These are phyloP conservation scores for Syngnathus floridae DNA, from an alignment of 2,113 vertebrate genomes.

Conservation along the genomic window DNA sequence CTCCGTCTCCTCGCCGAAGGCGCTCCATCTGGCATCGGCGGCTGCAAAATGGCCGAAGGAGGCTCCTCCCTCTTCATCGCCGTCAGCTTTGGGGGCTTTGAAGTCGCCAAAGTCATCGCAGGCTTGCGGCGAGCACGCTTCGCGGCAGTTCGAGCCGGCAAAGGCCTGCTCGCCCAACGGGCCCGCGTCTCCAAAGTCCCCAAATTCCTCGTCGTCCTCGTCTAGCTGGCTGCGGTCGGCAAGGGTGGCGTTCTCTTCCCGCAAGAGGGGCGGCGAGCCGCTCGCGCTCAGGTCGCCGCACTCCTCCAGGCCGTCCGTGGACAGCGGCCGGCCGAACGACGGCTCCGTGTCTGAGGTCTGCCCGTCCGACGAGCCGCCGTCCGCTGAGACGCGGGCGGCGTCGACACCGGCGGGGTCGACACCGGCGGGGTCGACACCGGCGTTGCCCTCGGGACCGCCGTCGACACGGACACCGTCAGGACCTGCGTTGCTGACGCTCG, in stretches of 20 bases:
- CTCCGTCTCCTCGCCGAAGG: conserved; percentile 70
- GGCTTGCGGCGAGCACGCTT: background rate
- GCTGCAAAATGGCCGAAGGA: conserved; percentile 69
- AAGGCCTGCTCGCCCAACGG: conserved; percentile 61
- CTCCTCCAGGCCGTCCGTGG: conserved; percentile 71
- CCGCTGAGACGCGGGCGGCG: too few species aligned
- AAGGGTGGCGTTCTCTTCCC: conserved; percentile 53
- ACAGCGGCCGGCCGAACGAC: conserved; percentile 62
- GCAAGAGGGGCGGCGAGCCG: conserved; percentile 59
- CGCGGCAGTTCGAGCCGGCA: conserved; percentile 50
- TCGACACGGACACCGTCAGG: too few species aligned
- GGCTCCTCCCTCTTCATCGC: conserved; percentile 10
- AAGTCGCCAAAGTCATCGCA: conserved; percentile 82
- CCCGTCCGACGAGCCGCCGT: conserved; percentile 33
- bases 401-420: too few species aligned
- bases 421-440: too few species aligned
- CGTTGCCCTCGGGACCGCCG: too few species aligned
- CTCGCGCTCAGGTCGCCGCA: conserved; percentile 82
- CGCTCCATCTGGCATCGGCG: conserved; percentile 75
- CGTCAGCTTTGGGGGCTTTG: conserved; percentile 59
- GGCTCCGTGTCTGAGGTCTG: conserved; percentile 61
- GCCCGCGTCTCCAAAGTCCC: conserved; percentile 76
- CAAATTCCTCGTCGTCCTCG: conserved; percentile 68
- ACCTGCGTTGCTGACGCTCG: too few species aligned
- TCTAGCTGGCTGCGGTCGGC: conserved; percentile 60